Percentiles rank a stretch among this genome's conserved stretches.
phyloP scores from a whole-genome alignment of 2,888 invertebrate genomes.

The Acleris literana region DNA sequence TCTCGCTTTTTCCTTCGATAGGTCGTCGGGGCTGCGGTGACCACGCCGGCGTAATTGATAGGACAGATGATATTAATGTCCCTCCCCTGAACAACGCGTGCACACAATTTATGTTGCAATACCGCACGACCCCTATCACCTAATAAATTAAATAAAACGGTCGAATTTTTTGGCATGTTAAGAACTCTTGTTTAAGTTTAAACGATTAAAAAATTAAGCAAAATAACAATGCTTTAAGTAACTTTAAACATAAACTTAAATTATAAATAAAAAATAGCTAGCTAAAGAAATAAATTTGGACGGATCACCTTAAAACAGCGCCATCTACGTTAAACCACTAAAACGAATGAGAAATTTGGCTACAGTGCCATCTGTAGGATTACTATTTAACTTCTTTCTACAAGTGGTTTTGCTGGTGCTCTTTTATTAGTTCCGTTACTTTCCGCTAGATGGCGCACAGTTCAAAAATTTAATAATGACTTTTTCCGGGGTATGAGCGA shows the following conservation, averaged over 20 bases:
- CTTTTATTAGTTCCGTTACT: neutral
- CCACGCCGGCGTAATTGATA: constrained; percentile 73
- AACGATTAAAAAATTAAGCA: neutral
- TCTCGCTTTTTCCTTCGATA: constrained; percentile 65
- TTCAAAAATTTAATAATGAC: neutral
- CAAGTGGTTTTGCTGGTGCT: neutral
- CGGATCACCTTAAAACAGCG: neutral
- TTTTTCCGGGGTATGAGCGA: neutral
- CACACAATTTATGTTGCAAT: constrained; percentile 72
- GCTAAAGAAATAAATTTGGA: neutral
- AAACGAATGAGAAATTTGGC: neutral
- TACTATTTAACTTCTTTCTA: neutral
- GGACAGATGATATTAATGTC: constrained; percentile 76
- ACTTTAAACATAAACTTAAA: too few species aligned
- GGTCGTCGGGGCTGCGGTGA: constrained; percentile 63
- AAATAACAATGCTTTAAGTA: too few species aligned
- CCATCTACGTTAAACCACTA: constrained; percentile 13
- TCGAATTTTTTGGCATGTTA: constrained; percentile 12
- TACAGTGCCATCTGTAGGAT: constrained; percentile 22
- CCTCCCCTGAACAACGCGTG: constrained; percentile 62
- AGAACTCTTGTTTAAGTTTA: constrained; percentile 1
- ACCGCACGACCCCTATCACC: constrained; percentile 48
- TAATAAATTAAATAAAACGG: constrained; percentile 30
- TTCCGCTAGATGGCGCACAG: constrained; percentile 9
- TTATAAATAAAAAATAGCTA: too few species aligned